Conservation (phyloP, 2,797 vertebrate genomes). For the Melanotaenia maccullochi region DNA sequence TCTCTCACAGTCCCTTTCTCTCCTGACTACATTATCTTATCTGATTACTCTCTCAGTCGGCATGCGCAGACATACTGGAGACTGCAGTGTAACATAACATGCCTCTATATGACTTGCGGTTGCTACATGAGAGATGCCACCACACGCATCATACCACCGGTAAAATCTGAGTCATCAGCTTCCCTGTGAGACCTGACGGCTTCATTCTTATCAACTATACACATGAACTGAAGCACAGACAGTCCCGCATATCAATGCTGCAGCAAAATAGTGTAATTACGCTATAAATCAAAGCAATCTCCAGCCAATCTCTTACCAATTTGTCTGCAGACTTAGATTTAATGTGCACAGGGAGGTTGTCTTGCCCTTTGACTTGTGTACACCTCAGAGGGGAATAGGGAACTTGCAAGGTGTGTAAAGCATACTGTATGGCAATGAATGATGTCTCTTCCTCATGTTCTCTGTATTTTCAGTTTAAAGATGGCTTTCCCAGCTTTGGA, state of each 20-base stretch:
- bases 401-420: constrained; percentile 29
- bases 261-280: constrained; percentile 68
- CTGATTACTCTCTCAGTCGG: constrained; percentile 79
- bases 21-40: constrained; percentile 80
- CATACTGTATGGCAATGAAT: constrained; percentile 34
- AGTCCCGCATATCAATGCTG: constrained; percentile 60
- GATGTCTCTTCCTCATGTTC: constrained; percentile 35
- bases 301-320: constrained; percentile 62
- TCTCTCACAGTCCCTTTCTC: constrained; percentile 44
- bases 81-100: constrained; percentile 82
- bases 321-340: constrained; percentile 68
- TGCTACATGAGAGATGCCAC: constrained; percentile 81
- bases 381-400: constrained; percentile 51
- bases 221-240: constrained; percentile 53
- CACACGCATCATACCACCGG: constrained; percentile 71
- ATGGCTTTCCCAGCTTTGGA: constrained; percentile 62
- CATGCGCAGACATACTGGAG: constrained; percentile 80
- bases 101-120: constrained; percentile 79
- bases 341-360: constrained; percentile 64
- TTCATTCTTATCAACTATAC: constrained; percentile 75
- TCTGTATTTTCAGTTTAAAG: constrained; percentile 58
- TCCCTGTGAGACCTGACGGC: constrained; percentile 69
- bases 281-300: constrained; percentile 75
- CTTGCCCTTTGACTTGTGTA: constrained; percentile 63
- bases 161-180: constrained; percentile 76